These are phyloP conservation scores for Portevinia maculata DNA, from an alignment of 2,888 invertebrate genomes.

Conservation along the genomic window DNA sequence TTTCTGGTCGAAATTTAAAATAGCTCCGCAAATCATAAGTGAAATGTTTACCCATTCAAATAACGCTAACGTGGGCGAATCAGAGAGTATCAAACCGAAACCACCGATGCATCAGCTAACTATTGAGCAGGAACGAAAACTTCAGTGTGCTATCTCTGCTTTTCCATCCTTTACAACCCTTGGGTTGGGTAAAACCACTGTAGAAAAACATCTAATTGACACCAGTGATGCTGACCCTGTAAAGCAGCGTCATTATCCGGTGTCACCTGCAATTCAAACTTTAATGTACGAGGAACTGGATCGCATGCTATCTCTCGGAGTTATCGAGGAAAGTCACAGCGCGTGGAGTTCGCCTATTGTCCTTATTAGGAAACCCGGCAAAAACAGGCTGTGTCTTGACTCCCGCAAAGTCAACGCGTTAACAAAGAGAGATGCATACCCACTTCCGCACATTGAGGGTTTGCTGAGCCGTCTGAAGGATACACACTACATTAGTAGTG, in stretches of 20 bases:
- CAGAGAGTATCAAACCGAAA: not conserved
- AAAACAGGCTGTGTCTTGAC: too few relatives aligned
- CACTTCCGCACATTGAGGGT: too few relatives aligned
- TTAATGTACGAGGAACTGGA: not conserved
- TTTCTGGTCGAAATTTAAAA: constrained; percentile 13
- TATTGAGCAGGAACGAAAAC: not conserved
- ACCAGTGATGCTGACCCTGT: not conserved
- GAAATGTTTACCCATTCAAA: not conserved
- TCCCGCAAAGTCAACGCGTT: too few relatives aligned
- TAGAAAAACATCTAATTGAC: constrained; percentile 7
- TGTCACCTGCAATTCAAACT: not conserved
- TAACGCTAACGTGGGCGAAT: not conserved
- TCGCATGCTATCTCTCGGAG: constrained; percentile 10
- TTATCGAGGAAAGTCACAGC: constrained; percentile 15
- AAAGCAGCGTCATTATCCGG: constrained; percentile 11
- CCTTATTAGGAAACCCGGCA: too few relatives aligned
- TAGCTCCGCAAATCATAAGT: constrained; percentile 7
- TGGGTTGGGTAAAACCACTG: constrained; percentile 18
- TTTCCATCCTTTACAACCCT: constrained; percentile 1
- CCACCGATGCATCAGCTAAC: not conserved
- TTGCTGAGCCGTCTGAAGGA: too few relatives aligned
- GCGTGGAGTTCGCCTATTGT: constrained; percentile 20
- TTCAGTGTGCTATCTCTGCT: not conserved
- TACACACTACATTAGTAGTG: too few relatives aligned
- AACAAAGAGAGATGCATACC: too few relatives aligned